Evolutionary conservation across 2,888 invertebrate species (phyloP).

Genomic region (Liodrosophila aerea): DNA sequence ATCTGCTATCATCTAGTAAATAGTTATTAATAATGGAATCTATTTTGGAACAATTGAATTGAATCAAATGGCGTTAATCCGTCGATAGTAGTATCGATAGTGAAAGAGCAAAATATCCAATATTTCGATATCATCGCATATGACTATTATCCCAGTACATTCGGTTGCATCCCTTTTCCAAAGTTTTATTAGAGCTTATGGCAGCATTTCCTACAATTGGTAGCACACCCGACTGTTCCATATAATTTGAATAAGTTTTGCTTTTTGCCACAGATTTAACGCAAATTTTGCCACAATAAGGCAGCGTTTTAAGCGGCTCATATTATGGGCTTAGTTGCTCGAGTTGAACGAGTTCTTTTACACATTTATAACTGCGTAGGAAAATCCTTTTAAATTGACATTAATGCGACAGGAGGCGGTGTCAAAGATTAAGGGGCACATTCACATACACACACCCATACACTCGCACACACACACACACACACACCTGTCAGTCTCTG

Average conservation of each 20-base stretch:
- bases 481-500: not conserved
- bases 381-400: slow-evolving; percentile 62
- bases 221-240: not conserved
- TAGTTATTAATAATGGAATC: no score
- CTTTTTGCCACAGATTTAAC: slow-evolving; percentile 7
- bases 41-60: no score
- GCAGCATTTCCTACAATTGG: no score
- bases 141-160: no score
- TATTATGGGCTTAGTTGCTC: slow-evolving; percentile 36
- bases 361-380: slow-evolving; percentile 20
- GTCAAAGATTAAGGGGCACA: slow-evolving; percentile 39
- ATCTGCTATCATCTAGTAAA: no score
- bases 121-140: no score
- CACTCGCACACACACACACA: slow-evolving; percentile 12
- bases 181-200: no score
- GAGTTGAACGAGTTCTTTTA: slow-evolving; percentile 9
- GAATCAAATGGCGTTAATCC: no score
- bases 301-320: slow-evolving; percentile 26
- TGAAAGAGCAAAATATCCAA: no score
- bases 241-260: not conserved
- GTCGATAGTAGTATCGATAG: no score
- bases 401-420: slow-evolving; percentile 44
- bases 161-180: no score
- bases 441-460: slow-evolving; percentile 5
- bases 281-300: slow-evolving; percentile 32